Evolutionary conservation across 2,888 invertebrate species (phyloP).

Genomic region (Merodon equestris): DNA sequence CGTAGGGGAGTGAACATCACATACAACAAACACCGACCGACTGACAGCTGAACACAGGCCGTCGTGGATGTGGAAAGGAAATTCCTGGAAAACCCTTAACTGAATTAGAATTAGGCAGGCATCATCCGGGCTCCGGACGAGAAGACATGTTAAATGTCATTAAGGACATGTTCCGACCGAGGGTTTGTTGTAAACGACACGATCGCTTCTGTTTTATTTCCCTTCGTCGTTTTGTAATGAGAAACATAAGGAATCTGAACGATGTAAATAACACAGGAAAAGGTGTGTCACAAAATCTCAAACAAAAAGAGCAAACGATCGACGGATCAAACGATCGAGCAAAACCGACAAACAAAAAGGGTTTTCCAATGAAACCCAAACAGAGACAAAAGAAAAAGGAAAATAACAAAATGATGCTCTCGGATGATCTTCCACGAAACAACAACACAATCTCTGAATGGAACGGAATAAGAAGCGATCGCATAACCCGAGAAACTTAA

Average conservation of each 20-base stretch:
- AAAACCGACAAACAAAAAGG: conserved; percentile 30
- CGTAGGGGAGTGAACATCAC: conserved; percentile 45
- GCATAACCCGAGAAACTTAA: conserved; percentile 37
- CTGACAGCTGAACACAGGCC: not conserved
- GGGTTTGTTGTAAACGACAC: conserved; percentile 42
- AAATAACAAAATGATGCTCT: conserved; percentile 13
- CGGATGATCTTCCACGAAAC: conserved; percentile 57
- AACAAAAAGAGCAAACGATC: conserved; percentile 8
- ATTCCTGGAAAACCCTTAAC: conserved; percentile 48
- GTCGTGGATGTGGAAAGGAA: not conserved
- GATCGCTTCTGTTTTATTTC: conserved; percentile 59
- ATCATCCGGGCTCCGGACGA: not conserved
- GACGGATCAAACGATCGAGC: not conserved
- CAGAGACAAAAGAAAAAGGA: conserved; percentile 42
- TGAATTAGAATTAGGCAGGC: conserved; percentile 36
- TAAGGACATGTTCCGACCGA: conserved; percentile 43
- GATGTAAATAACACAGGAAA: conserved; percentile 64
- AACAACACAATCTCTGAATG: conserved; percentile 59
- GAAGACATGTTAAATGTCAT: conserved; percentile 55
- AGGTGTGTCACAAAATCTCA: conserved; percentile 48
- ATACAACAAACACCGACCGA: conserved; percentile 32
- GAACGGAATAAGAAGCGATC: conserved; percentile 30
- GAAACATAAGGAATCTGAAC: conserved; percentile 1
- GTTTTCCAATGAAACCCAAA: conserved; percentile 63
- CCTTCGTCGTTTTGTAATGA: not conserved